Evolutionary conservation across 2,113 vertebrate species (phyloP), one percentile per base, ranked within the genome.

Genomic region (Forbesichthys papilliferus): DNA sequence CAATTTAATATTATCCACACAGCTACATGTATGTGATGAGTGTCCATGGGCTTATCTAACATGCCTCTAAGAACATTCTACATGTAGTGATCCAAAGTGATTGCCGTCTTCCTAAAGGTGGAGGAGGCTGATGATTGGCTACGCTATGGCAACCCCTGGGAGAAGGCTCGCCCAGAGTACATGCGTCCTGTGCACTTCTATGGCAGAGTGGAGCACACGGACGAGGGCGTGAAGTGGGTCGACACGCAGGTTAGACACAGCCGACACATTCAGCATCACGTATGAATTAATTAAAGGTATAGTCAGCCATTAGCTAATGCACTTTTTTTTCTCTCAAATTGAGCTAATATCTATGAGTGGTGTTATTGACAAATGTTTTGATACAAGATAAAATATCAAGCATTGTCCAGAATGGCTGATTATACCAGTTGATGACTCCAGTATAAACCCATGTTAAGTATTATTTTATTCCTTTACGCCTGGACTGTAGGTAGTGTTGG

Each of bases 111-210:
- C 1, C 1, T n/a, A 16, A 67, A 97, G 95, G 89, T 97, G 81
- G 96, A 97, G 16, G 95, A 97, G 68, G 96, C 96, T 0, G 96
- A 97, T 1, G 96, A 97, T 78, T 97, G 96, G 96, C 92, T 97
- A 78, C 94, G 96, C 6, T 97, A 95, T 0, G 96, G 96, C 4
- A 97, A 97, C 82, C 94, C 96, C 48, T 97, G 96, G 96, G 96
- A 97, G 92, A 97, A 97, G 83, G 95, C 95, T 4, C 95, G 96
- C 0, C 96, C 96, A 0, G 96, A 97, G 86, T 97, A 96, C 83
- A 96, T 80, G 84, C 89, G 95, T 2, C 96, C 96, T 0, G 94
- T 97, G 49, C 91, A 96, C 60, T 97, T 95, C 90, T 97, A 94
- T 0, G 96, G 96, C 10, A 84, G 84, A 3, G 94, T 95, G 71